Conservation (phyloP, 2,113 vertebrate species). For the Empidonax traillii region DNA sequence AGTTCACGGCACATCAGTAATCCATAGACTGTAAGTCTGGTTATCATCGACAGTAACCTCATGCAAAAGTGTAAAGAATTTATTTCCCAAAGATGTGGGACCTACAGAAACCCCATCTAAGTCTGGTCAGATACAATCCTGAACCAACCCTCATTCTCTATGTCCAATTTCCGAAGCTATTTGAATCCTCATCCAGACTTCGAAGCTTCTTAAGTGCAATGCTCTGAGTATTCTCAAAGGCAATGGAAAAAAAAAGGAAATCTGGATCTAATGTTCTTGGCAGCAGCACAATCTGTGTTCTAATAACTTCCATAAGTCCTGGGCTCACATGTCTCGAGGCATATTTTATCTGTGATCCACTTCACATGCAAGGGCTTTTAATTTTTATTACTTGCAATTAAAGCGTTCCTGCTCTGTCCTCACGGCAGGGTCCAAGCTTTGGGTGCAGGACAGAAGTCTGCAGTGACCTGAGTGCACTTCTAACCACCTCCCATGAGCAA, state of each 20-base stretch:
- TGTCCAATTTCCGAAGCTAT: not conserved
- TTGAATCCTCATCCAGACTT: not conserved
- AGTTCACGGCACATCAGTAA: not conserved
- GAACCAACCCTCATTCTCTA: not conserved
- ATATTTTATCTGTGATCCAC: not conserved
- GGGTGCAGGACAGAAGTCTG: not conserved
- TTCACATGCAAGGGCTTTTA: not conserved
- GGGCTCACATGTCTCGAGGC: accelerated
- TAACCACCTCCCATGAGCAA: not conserved
- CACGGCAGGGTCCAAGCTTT: not conserved
- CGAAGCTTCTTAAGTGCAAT: not conserved
- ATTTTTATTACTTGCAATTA: not conserved
- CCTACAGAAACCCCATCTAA: not conserved
- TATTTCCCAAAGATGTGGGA: not conserved
- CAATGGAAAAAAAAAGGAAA: not conserved
- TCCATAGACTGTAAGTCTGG: accelerated
- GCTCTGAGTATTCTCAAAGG: not conserved
- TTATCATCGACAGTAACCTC: not conserved
- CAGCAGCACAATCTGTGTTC: not conserved
- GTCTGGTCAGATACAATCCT: not conserved
- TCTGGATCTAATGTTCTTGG: not conserved
- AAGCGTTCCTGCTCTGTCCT: not conserved
- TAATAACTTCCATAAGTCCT: not conserved
- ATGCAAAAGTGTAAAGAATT: not conserved
- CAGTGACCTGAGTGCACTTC: not conserved